phyloP scores from a whole-genome alignment of 1,140 invertebrate species.

The Maconellicoccus hirsutus region DNA sequence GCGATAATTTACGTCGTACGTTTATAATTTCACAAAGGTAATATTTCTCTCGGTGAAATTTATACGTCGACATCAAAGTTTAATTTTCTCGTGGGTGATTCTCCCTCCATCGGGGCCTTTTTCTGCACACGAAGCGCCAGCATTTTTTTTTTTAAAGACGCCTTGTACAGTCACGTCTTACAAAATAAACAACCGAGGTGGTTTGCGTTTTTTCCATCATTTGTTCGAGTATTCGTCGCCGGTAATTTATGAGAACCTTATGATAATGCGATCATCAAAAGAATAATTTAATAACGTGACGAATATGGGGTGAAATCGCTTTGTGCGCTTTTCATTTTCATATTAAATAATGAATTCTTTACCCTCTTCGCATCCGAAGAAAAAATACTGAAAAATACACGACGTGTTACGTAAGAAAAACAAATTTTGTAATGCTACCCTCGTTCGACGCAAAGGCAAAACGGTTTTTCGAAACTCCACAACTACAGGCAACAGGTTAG shows the following conservation, averaged over 20 bases:
- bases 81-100: not conserved
- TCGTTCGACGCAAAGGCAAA: no score
- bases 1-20: not conserved
- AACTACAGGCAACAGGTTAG: not conserved
- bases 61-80: not conserved
- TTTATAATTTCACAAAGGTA: not conserved
- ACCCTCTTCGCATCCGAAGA: not conserved
- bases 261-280: constrained; percentile 22
- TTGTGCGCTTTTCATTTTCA: constrained; percentile 21
- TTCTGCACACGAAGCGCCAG: not conserved
- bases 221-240: constrained; percentile 8
- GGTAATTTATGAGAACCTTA: constrained; percentile 17
- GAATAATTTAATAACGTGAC: constrained; percentile 22
- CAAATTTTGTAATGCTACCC: constrained; percentile 10
- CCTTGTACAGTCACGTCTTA: not conserved
- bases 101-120: no score
- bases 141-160: no score
- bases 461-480: no score
- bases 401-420: constrained; percentile 10
- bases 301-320: constrained; percentile 21
- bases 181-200: not conserved
- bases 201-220: not conserved
- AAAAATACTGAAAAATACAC: not conserved
- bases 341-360: constrained; percentile 21
- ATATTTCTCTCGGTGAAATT: not conserved